Evolutionary conservation across 2,113 vertebrate genomes (phyloP), one percentile per base, ranked within the genome.

Genomic region (Bombycilla garrulus): DNA sequence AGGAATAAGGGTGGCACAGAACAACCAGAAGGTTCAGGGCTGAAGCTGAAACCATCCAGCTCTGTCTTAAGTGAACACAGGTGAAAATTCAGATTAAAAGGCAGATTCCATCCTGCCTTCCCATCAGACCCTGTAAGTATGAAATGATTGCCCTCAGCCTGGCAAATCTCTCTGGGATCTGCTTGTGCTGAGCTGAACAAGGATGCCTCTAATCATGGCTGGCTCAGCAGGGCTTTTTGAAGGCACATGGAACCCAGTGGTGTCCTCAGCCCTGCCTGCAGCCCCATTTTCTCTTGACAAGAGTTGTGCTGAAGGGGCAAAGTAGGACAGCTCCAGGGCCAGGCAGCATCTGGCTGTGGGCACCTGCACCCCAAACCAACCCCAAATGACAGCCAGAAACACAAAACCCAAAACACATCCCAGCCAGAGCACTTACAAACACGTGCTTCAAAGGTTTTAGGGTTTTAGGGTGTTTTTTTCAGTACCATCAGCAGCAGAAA

Each of bases 371-470:
- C 42, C 16, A 6, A 26, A 28, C 36, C 47, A 16, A 3, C 28
- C 45, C 56, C 62, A 76, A 14, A 74, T 15, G 42, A 22, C 17
- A 6, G 14, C 19, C 38, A 38, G 38, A 38, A 38, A 38, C 38
- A 38, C 38, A 38, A 38, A 38, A 38, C 38, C 38, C 38, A 38
- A 38, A 35, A 19, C 33, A 9, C 23, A n/a, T 5, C 70, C 88
- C 85, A 60, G 5, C 21, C 62, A 56, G 31, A 28, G 31, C 77
- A 65, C 19, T 17, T 9, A 61, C 11, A 40, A 35, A 53, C 3
- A 15, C 2, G 1, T 3, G 6, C 0, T 6, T 58, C 36, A 24
- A 33, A 65, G 12, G 3, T 7, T n/a, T 50, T 0, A 35, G 11
- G 28, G 12, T 2, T 84, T 54, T 64, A 53, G 19, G 31, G 23